Conservation (phyloP, 2,797 vertebrate genomes). For the Sebastes diaconus region DNA sequence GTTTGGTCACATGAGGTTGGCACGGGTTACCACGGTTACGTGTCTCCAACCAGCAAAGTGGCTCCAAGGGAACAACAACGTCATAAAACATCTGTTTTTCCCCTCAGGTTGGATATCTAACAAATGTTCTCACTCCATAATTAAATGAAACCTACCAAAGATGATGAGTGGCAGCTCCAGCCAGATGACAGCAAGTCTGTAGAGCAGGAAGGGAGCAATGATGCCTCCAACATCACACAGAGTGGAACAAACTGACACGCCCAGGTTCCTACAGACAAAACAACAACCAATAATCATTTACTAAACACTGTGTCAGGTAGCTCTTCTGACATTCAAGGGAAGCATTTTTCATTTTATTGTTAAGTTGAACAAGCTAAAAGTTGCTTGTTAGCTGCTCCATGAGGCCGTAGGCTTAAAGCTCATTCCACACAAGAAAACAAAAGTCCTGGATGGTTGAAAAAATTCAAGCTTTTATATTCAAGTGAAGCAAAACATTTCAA, state of each 20-base stretch:
- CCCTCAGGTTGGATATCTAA: neutral
- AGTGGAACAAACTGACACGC: constrained; percentile 90
- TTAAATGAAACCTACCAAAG: constrained; percentile 83
- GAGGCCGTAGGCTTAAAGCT: neutral
- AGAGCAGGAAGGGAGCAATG: constrained; percentile 90
- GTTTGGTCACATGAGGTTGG: too few species aligned
- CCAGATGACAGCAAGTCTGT: constrained; percentile 90
- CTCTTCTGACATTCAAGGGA: neutral
- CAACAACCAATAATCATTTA: neutral
- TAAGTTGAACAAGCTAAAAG: neutral
- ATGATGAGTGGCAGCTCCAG: constrained; percentile 89
- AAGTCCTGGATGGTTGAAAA: too few species aligned
- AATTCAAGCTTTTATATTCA: neutral
- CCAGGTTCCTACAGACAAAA: constrained; percentile 84
- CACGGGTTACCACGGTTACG: too few species aligned
- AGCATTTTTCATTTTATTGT: neutral
- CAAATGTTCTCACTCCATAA: neutral
- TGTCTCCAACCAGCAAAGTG: too few species aligned
- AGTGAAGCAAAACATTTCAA: neutral
- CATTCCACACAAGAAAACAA: neutral
- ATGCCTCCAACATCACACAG: constrained; percentile 92
- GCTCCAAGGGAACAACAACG: too few species aligned
- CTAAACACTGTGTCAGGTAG: too few species aligned
- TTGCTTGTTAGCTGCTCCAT: fast-evolving
- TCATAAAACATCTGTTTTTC: neutral